These are phyloP conservation scores for Myanophis thanlyinensis DNA, from an alignment of 2,113 vertebrate genomes.

Conservation along the genomic window DNA sequence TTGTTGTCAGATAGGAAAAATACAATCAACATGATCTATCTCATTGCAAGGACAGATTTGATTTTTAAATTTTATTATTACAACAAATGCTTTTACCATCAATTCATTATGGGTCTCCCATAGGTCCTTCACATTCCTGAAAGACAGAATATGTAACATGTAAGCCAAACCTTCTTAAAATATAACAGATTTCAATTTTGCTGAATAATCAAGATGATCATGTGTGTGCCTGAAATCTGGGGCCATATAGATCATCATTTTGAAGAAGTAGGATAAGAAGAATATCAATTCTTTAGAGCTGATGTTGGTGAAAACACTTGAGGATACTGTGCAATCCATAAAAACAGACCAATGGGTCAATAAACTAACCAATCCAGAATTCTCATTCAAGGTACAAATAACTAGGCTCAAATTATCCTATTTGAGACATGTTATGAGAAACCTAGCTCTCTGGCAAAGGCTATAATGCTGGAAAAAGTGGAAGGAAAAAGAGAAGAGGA, in stretches of 20 bases:
- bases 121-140: constrained; percentile 60
- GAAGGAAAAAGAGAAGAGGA: background rate
- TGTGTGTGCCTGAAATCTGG: background rate
- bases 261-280: background rate
- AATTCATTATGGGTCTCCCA: constrained; percentile 61
- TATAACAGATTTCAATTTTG: background rate
- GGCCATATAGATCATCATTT: background rate
- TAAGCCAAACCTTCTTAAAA: background rate
- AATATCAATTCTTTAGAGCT: background rate
- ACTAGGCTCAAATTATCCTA: background rate
- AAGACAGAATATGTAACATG: constrained; percentile 5
- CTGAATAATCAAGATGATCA: background rate
- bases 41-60: background rate
- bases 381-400: background rate
- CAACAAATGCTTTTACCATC: constrained; percentile 41
- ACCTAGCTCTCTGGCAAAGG: background rate
- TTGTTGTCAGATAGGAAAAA: background rate
- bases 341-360: background rate
- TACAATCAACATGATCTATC: background rate
- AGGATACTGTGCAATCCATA: background rate
- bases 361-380: background rate
- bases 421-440: background rate
- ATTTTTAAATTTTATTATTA: background rate
- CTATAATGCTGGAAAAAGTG: background rate
- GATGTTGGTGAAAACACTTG: background rate